These are phyloP conservation scores for Lottia scabra DNA, from an alignment of 2,888 invertebrate genomes.

Conservation along the genomic window DNA sequence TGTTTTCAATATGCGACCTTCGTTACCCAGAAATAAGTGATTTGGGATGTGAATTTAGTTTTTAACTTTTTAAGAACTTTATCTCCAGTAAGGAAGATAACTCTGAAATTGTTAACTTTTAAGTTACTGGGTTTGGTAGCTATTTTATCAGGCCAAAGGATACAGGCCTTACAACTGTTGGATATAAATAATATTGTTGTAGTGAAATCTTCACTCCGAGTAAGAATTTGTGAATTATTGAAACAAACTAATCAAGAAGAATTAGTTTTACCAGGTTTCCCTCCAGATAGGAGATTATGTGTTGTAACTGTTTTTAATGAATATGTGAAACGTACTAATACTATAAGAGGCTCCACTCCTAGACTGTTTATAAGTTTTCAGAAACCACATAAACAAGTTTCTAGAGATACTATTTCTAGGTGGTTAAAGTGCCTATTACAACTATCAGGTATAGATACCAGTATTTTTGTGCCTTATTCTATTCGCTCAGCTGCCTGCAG, in stretches of 20 bases:
- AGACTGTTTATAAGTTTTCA: not conserved
- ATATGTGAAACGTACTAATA: not conserved
- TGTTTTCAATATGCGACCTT: slow-evolving; percentile 5
- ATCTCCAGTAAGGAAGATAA: not conserved
- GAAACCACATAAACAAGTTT: slow-evolving; percentile 1
- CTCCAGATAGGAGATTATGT: slow-evolving; percentile 3
- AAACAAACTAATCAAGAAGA: slow-evolving; percentile 7
- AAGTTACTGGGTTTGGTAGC: slow-evolving; percentile 9
- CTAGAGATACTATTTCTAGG: not conserved
- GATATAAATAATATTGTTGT: slow-evolving; percentile 8
- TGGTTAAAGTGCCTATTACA: not conserved
- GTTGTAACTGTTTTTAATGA: not conserved
- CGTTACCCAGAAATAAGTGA: not conserved
- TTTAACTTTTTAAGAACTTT: slow-evolving; percentile 7
- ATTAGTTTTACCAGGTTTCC: not conserved
- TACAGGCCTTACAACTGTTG: slow-evolving; percentile 9
- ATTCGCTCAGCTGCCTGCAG: not conserved
- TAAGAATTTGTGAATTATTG: not conserved
- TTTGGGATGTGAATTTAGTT: slow-evolving; percentile 17
- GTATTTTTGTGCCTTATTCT: slow-evolving; percentile 5
- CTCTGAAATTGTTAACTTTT: slow-evolving; percentile 10
- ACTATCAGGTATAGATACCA: slow-evolving; percentile 5
- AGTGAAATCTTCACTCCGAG: not conserved
- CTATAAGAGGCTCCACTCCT: not conserved
- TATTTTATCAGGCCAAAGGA: slow-evolving; percentile 15